Evolutionary conservation across 2,797 vertebrate genomes (phyloP).

Genomic region (Xiphorhynchus erythropygius): DNA sequence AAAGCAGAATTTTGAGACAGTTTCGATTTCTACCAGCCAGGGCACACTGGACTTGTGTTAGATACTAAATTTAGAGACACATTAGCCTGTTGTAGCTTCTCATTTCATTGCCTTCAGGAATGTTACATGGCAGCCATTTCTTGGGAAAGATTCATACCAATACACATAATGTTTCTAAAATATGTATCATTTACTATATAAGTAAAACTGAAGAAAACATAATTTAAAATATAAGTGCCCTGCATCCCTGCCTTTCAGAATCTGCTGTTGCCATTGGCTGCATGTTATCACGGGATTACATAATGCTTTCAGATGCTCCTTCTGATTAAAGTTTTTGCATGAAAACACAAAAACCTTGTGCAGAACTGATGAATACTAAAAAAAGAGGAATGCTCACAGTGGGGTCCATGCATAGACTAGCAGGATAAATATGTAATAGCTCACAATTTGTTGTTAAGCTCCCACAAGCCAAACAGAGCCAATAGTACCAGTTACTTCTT

Average conservation of each 20-base stretch:
- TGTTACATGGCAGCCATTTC: not conserved
- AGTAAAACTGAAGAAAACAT: not conserved
- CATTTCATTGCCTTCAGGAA: not conserved
- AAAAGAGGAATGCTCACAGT: not conserved
- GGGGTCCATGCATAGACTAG: not conserved
- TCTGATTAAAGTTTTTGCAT: not conserved
- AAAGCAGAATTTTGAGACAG: not conserved
- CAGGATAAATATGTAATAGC: not conserved
- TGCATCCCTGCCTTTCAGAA: not conserved
- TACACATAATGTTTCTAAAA: not conserved
- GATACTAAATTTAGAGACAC: not conserved
- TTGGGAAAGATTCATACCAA: not conserved
- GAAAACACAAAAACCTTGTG: not conserved
- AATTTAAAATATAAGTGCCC: not conserved
- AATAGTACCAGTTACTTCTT: not conserved
- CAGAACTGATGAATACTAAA: not conserved
- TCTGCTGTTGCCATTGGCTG: not conserved
- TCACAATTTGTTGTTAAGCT: not conserved
- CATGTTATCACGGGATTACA: not conserved
- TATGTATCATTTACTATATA: accelerated
- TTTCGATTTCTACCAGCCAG: not conserved
- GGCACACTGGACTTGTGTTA: not conserved
- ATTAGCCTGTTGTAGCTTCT: not conserved
- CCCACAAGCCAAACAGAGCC: not conserved
- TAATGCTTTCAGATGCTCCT: not conserved